Evolutionary conservation across 2,797 vertebrate species (phyloP), one percentile per base, ranked within the genome.

Genomic region (Sparus aurata): DNA sequence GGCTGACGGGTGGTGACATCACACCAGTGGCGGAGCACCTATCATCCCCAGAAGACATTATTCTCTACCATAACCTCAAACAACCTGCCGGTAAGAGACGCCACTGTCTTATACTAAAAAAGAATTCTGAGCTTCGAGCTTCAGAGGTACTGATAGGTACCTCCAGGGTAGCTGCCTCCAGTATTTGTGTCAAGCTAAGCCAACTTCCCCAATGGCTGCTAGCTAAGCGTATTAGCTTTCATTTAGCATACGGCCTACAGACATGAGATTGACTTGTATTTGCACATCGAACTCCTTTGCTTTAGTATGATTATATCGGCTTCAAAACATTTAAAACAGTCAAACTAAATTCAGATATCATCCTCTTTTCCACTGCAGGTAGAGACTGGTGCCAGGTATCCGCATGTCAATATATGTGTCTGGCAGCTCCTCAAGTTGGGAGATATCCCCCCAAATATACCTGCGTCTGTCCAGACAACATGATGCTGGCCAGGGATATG

Each of bases 351-450:
- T 23, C 17, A 66, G 50, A 62, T 25, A 5, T 66, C 15, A 9
- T 27, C 49, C 13, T 17, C 11, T 67, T 66, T 22, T 65, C 53
- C 22, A 3, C 79, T 73, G 18, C 87, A 98, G 97, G 96, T 27
- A 89, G 91, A 50, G 95, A 98, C 69, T 97, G 97, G 96, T 98
- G 97, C 84, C 89, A 89, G 57, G 69, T 79, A 3, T 92, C 92
- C 8, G 94, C 94, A 59, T 98, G 97, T 87, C 95, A 96, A 69
- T 97, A 96, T 86, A 73, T 98, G 91, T 98, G 97, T 64, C 94
- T 98, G 47, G 95, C 96, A 0, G 97, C 97, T 23, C 97, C 97
- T 0, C 96, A 96, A 70, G 95, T 98, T 84, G 96, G 87, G 27
- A 17, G 73, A 27, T 96, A 89, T 67, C 96, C 97, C 0, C 96